Evolutionary conservation across 92 coral and sea anemone genomes (phyloP), one percentile per base, ranked within the genome.

Genomic region (Siderastrea siderea): DNA sequence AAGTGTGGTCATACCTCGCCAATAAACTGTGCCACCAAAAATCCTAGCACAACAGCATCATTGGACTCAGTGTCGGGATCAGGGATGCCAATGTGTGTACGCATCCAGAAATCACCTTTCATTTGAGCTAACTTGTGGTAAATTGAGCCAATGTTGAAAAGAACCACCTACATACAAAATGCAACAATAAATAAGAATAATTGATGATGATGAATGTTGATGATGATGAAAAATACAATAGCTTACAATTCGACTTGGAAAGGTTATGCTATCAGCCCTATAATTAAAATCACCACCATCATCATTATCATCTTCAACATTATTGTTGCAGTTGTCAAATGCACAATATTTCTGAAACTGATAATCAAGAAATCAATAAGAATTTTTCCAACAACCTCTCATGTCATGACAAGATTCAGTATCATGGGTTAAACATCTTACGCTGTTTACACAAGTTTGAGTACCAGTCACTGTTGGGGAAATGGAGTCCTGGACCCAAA

Each of bases 1-100:
- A 3, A 7, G 12, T 51, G 11, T 75, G 16, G 1, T 48, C 63
- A 2, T 58, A 97, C 99, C 98, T 97, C 98, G 44, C 98, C 88
- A 74, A 97, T 92, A 85, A 97, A 97, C 93, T 95, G 98, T 46
- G 98, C 88, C 12, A 97, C 99, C 44, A 97, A 78, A 80, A 82
- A 97, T 11, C 99, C 99, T 1, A 95, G 85, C 49, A 97, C 95
- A 17, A 95, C 87, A 7, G 99, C 95, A 65, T 97, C 99, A 92
- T 97, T 97, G 9, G 98, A 86, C 87, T 97, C 99, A 1, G 90
- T 95, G 73, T 97, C 99, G 47, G 82, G 70, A 49, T 94, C 96
- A 61, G 99, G 98, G 45, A 95, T 75, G 8, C 98, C 99, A 69
- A 97, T 92, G 67, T 88, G 94, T 17, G 89, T 82, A 10, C 77